Evolutionary conservation across 2,888 invertebrate genomes (phyloP).

Genomic region (Morinoia aosen): DNA sequence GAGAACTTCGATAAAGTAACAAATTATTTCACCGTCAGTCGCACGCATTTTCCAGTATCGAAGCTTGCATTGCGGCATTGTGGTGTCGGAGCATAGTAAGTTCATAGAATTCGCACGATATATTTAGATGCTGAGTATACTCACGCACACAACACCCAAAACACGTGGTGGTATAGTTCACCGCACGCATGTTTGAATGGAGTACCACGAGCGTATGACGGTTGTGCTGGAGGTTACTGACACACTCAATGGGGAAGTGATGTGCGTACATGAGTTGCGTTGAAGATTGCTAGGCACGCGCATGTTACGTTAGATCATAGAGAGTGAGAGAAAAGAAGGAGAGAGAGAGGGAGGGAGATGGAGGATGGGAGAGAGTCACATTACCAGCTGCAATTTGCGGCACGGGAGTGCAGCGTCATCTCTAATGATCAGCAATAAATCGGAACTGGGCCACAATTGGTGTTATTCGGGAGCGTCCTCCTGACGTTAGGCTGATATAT

Average conservation of each 20-base stretch:
- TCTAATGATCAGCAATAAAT: conserved; percentile 17
- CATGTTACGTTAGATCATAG: background rate
- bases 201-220: background rate
- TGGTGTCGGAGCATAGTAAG: no score
- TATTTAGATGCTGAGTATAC: no score
- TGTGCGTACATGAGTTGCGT: background rate
- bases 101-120: no score
- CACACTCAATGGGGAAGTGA: background rate
- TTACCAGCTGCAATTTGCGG: background rate
- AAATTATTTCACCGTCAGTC: no score
- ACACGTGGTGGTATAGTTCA: background rate
- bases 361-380: background rate
- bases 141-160: no score
- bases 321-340: background rate
- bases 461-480: background rate
- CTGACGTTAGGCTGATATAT: conserved; percentile 1
- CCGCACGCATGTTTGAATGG: background rate
- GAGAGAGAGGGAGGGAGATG: background rate
- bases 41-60: no score
- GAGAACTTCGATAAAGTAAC: no score
- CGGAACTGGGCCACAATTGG: conserved; percentile 3
- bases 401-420: background rate
- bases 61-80: no score
- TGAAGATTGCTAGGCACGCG: background rate
- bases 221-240: background rate